phyloP scores from a whole-genome alignment of 2,888 invertebrate species.

The Lysandra bellargus region DNA sequence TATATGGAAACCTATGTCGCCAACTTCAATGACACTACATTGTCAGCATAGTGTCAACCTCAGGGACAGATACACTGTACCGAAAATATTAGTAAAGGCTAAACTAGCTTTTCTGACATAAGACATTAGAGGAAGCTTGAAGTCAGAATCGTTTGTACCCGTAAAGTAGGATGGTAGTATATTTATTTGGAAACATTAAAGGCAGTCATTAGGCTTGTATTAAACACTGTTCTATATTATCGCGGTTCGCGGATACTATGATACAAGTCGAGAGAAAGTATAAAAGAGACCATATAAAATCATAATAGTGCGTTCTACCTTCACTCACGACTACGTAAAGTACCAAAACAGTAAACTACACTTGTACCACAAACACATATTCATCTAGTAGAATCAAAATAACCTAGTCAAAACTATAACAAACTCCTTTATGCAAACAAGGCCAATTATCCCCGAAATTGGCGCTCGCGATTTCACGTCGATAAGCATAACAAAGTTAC shows the following conservation, averaged over 20 bases:
- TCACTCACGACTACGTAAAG: slow-evolving; percentile 43
- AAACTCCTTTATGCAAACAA: neutral
- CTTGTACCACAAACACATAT: slow-evolving; percentile 17
- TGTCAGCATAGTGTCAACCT: too few relatives aligned
- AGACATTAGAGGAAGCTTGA: neutral
- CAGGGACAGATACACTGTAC: too few relatives aligned
- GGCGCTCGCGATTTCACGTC: neutral
- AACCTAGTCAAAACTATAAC: neutral
- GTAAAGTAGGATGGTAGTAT: neutral
- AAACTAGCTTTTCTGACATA: neutral
- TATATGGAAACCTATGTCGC: too few relatives aligned
- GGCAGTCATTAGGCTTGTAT: neutral
- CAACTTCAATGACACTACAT: too few relatives aligned
- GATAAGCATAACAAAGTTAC: slow-evolving; percentile 6
- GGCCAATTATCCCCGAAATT: neutral
- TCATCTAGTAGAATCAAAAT: neutral
- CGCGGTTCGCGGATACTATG: neutral
- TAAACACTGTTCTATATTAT: neutral
- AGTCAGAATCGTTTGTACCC: neutral
- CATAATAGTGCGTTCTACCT: slow-evolving; percentile 49
- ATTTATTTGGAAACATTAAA: neutral
- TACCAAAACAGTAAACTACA: slow-evolving; percentile 58
- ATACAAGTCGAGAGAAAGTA: slow-evolving; percentile 51
- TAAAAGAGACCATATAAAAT: slow-evolving; percentile 53
- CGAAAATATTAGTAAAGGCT: too few relatives aligned